Conservation (phyloP, 2,113 vertebrate genomes). For the Empidonax traillii region DNA sequence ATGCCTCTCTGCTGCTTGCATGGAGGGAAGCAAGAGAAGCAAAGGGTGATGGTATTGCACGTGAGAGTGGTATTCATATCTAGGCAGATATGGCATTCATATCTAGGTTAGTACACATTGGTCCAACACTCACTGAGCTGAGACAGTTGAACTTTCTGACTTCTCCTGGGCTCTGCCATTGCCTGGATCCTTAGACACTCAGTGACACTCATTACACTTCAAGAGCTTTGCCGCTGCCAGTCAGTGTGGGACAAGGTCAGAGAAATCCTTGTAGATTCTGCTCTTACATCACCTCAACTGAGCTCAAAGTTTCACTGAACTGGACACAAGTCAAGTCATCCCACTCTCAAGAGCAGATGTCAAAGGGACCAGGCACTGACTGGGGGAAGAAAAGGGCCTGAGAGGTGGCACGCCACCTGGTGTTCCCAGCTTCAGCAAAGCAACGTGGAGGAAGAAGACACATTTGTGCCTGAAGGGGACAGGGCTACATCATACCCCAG, state of each 20-base stretch:
- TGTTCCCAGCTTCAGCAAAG: not conserved
- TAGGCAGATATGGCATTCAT: not conserved
- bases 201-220: not conserved
- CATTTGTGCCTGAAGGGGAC: not conserved
- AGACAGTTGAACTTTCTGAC: not conserved
- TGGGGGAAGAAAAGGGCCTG: not conserved
- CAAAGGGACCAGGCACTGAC: not conserved
- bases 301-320: not conserved
- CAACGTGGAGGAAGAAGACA: not conserved
- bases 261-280: not conserved
- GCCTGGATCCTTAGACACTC: not conserved
- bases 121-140: not conserved
- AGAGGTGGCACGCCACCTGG: not conserved
- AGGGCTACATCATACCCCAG: not conserved
- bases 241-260: not conserved
- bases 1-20: not conserved
- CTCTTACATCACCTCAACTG: not conserved
- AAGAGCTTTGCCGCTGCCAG: not conserved
- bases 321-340: not conserved
- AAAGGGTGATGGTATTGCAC: not conserved
- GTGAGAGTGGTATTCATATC: not conserved
- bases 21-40: not conserved
- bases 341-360: not conserved
- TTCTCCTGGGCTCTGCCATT: not conserved
- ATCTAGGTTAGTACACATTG: not conserved